Percentiles rank a stretch among this genome's conserved stretches.
These are phyloP conservation scores for Cephonodes hylas DNA, from an alignment of 2,888 invertebrate species.

Conservation along the genomic window DNA sequence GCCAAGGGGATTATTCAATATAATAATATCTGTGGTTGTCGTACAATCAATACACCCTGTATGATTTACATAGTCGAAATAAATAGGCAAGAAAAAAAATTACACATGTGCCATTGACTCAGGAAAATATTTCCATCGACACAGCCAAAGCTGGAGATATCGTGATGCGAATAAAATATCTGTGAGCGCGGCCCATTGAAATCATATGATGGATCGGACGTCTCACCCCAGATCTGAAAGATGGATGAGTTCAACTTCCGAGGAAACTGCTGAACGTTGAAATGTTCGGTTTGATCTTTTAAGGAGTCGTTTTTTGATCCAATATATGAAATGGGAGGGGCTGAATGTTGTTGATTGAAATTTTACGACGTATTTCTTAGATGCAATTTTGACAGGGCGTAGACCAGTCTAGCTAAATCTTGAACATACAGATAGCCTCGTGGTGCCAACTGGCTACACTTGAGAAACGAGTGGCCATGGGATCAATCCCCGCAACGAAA, in stretches of 20 bases:
- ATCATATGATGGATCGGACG: background rate
- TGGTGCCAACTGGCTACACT: no score
- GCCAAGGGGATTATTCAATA: no score
- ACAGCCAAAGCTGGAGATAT: background rate
- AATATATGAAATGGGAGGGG: background rate
- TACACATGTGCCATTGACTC: background rate
- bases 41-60: no score
- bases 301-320: background rate
- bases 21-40: no score
- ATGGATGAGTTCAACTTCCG: background rate
- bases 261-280: background rate
- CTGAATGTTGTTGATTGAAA: background rate
- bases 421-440: no score
- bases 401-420: no score
- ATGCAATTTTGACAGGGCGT: background rate
- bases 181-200: background rate
- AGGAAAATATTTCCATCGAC: background rate
- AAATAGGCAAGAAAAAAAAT: no score
- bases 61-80: no score
- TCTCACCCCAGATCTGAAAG: background rate
- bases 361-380: background rate
- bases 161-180: background rate
- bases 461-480: no score
- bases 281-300: background rate
- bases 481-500: no score